Percentiles rank a stretch among this genome's conserved stretches.
Conservation (phyloP, 2,113 vertebrate species). For the Hyperopisus bebe region DNA sequence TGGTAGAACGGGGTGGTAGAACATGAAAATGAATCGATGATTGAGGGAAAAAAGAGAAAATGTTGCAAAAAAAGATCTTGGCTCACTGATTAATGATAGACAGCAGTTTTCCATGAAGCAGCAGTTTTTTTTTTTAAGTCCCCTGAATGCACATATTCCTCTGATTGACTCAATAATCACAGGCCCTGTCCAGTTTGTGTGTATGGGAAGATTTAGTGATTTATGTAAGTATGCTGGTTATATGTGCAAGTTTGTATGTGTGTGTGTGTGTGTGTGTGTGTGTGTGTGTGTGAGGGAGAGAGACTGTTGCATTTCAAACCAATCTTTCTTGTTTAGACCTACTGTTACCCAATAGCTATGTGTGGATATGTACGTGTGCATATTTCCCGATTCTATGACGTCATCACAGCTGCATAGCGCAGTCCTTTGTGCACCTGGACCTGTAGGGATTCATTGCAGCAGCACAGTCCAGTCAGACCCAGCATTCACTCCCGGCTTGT, state of each 20-base stretch:
- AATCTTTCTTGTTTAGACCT: not conserved
- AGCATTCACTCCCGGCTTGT: constrained; percentile 72
- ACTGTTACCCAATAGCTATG: not conserved
- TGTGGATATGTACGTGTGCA: not conserved
- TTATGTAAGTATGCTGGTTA: not conserved
- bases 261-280: not conserved
- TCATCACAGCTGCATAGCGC: not conserved
- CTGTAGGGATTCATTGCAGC: constrained; percentile 59
- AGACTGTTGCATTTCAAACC: not conserved
- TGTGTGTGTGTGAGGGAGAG: not conserved
- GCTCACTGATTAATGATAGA: not conserved
- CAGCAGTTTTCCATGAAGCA: not conserved
- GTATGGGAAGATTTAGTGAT: not conserved
- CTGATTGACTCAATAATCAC: not conserved
- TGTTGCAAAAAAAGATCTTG: not conserved
- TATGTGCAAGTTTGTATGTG: constrained; percentile 5
- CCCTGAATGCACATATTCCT: not conserved
- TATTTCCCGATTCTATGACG: not conserved
- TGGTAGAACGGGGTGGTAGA: not conserved
- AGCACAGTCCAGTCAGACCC: constrained; percentile 71
- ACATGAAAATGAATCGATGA: not conserved
- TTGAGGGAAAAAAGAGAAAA: not conserved
- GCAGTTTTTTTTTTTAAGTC: not conserved
- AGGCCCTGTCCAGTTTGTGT: not conserved
- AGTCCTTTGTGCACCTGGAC: not conserved